Evolutionary conservation across 1,140 invertebrate species (phyloP).

Genomic region (Drosophila sulfurigaster): DNA sequence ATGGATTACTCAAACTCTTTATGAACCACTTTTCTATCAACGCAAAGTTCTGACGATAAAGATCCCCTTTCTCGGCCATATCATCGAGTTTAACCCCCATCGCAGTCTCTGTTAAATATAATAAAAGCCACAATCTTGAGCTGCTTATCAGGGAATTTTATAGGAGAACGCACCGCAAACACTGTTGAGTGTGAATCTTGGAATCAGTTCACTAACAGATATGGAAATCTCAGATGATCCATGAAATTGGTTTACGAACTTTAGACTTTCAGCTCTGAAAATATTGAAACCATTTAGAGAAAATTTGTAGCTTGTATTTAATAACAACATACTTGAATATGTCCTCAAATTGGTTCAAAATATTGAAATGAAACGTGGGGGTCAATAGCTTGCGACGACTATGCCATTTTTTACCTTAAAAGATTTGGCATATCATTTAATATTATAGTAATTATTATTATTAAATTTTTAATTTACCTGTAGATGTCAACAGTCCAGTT

Average conservation of each 20-base stretch:
- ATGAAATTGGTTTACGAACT: constrained; percentile 69
- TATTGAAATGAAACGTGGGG: constrained; percentile 95
- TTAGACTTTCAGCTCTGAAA: constrained; percentile 82
- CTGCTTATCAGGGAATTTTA: background rate
- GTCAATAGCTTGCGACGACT: constrained; percentile 92
- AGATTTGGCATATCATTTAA: background rate
- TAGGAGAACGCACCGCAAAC: constrained; percentile 88
- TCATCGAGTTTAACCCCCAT: constrained; percentile 89
- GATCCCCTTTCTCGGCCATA: constrained; percentile 68
- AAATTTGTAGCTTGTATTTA: no score
- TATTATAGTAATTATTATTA: background rate
- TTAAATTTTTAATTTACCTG: constrained; percentile 84
- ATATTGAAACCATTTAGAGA: no score
- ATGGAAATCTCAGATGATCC: constrained; percentile 37
- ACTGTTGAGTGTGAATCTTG: constrained; percentile 90
- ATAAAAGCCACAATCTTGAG: background rate
- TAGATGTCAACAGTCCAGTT: constrained; percentile 88
- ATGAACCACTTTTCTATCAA: constrained; percentile 69
- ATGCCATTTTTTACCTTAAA: constrained; percentile 89
- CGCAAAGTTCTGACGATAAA: constrained; percentile 68
- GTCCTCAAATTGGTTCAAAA: constrained; percentile 91
- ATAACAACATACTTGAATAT: constrained; percentile 87
- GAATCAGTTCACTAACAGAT: constrained; percentile 80
- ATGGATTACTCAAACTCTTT: constrained; percentile 60
- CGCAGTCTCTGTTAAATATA: constrained; percentile 88